Conservation (phyloP, 2,797 vertebrate species). For the Nannoperca obscura region DNA sequence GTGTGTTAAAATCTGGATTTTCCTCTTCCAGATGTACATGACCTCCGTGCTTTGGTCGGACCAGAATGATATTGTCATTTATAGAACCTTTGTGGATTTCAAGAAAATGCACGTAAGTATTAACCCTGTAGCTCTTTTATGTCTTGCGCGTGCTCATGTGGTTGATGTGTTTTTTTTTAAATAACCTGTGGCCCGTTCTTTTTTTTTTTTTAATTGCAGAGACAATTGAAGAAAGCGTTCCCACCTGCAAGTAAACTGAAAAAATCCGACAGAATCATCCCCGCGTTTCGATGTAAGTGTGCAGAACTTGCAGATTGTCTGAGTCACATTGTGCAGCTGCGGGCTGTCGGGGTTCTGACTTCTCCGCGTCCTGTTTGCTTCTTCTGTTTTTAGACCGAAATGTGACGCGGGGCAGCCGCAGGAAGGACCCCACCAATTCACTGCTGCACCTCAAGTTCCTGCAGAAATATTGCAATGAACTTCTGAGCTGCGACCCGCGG, state of each 20-base stretch:
- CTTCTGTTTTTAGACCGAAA: slow-evolving; percentile 52
- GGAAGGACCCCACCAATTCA: slow-evolving; percentile 64
- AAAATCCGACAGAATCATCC: slow-evolving; percentile 76
- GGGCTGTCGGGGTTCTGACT: not conserved
- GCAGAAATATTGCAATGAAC: slow-evolving; percentile 85
- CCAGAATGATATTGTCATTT: slow-evolving; percentile 80
- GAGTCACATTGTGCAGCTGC: not conserved
- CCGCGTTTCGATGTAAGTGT: slow-evolving; percentile 78
- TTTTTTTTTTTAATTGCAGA: slow-evolving; percentile 57
- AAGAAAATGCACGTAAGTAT: slow-evolving; percentile 81
- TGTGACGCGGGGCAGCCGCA: slow-evolving; percentile 32
- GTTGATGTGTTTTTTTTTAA: not conserved
- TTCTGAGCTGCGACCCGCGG: slow-evolving; percentile 79
- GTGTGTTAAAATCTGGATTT: not conserved
- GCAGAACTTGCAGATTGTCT: not conserved
- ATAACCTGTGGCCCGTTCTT: not conserved
- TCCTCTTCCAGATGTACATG: slow-evolving; percentile 80
- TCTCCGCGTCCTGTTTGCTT: not conserved
- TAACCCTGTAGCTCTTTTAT: not conserved
- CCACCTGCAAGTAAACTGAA: slow-evolving; percentile 61
- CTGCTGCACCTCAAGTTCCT: slow-evolving; percentile 83
- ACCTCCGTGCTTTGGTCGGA: slow-evolving; percentile 86
- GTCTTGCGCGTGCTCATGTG: not conserved
- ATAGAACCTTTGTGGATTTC: slow-evolving; percentile 82
- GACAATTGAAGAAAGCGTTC: slow-evolving; percentile 81